phyloP scores from a whole-genome alignment of 2,113 vertebrate species.

The Sinocyclocheilus anshuiensis region DNA sequence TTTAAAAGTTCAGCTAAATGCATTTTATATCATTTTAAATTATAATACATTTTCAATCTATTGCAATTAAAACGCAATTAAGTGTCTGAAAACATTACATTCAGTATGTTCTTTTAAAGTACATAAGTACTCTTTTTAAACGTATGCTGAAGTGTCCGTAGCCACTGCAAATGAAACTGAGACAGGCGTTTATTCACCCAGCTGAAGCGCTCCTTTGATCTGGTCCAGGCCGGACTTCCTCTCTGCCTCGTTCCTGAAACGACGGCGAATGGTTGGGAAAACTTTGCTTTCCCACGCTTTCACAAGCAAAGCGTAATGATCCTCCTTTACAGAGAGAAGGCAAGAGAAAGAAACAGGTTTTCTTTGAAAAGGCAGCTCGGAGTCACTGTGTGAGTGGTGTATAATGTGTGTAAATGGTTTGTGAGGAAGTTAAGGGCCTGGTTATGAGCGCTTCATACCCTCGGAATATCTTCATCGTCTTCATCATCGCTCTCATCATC shows the following conservation, averaged over 20 bases:
- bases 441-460: constrained; percentile 74
- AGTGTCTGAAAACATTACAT: background rate
- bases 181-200: too few species aligned
- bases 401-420: background rate
- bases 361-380: background rate
- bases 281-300: constrained; percentile 99
- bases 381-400: background rate
- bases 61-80: background rate
- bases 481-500: constrained; percentile 97
- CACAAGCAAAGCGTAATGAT: constrained; percentile 94
- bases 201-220: constrained; percentile 95
- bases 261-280: constrained; percentile 95
- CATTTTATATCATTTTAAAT: background rate
- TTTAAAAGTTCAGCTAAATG: background rate
- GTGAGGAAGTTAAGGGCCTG: background rate
- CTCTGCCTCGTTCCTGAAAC: constrained; percentile 97
- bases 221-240: constrained; percentile 97
- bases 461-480: constrained; percentile 90
- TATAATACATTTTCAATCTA: background rate
- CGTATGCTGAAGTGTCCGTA: background rate
- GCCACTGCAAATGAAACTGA: background rate
- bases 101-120: background rate
- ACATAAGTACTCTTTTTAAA: background rate
- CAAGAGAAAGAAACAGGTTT: background rate
- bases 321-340: constrained; percentile 77